phyloP scores from a whole-genome alignment of 2,888 invertebrate species.

The Caenorhabditis becei region DNA sequence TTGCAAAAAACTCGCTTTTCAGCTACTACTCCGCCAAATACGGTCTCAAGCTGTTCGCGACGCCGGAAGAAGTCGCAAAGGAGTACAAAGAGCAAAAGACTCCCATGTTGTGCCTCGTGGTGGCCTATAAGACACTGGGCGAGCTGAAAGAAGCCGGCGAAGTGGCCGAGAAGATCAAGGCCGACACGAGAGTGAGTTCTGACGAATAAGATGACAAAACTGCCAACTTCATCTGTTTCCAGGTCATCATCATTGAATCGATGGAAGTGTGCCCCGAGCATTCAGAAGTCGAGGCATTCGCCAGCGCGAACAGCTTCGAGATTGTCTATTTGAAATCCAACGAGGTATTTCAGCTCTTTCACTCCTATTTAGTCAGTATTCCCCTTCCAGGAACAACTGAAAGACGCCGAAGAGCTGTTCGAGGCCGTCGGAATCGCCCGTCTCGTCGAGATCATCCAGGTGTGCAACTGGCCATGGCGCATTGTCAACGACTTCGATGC shows the following conservation, averaged over 20 bases:
- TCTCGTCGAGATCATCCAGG: conserved; percentile 29
- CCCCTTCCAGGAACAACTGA: conserved; percentile 24
- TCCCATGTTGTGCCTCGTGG: conserved; percentile 10
- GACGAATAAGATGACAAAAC: no score
- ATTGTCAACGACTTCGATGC: neutral
- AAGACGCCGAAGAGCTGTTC: neutral
- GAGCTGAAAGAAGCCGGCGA: conserved; percentile 11
- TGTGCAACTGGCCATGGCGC: conserved; percentile 50
- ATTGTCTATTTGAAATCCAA: conserved; percentile 34
- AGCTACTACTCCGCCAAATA: conserved; percentile 44
- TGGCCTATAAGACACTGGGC: conserved; percentile 17
- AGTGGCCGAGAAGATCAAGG: conserved; percentile 14
- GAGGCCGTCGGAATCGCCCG: conserved; percentile 40
- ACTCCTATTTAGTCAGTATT: neutral
- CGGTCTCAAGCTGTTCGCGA: conserved; percentile 17
- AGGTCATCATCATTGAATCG: conserved; percentile 34
- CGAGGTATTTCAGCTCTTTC: conserved; percentile 4
- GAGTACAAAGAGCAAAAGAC: conserved; percentile 4
- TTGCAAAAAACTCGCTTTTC: neutral
- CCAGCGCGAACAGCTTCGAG: conserved; percentile 28
- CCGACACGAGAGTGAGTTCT: conserved; percentile 15
- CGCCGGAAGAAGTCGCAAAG: neutral
- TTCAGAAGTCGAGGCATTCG: conserved; percentile 8
- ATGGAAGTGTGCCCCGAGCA: neutral
- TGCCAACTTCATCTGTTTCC: neutral